Evolutionary conservation across 2,797 vertebrate genomes (phyloP).

Genomic region (Mormyrus proboscirostris): DNA sequence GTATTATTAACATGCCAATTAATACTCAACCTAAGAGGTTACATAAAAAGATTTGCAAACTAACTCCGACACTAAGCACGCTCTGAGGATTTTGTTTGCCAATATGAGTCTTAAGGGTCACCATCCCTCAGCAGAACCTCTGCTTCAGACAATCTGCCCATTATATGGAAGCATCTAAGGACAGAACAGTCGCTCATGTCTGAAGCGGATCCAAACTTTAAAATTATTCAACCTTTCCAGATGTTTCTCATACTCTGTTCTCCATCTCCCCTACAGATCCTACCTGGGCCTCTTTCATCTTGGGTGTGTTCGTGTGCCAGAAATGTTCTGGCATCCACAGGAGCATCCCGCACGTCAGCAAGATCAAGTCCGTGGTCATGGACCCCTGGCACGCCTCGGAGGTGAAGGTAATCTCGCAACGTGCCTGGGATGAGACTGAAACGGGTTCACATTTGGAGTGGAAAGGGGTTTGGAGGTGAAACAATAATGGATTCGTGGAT

Average conservation of each 20-base stretch:
- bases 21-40: neutral
- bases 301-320: constrained; percentile 89
- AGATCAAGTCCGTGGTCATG: constrained; percentile 79
- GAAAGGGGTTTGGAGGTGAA: neutral
- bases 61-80: neutral
- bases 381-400: constrained; percentile 83
- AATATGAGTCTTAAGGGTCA: neutral
- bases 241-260: neutral
- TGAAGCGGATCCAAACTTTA: neutral
- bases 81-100: neutral
- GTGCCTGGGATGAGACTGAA: neutral
- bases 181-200: neutral
- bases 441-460: neutral
- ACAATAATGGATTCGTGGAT: neutral
- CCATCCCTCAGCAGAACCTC: neutral
- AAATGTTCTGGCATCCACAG: constrained; percentile 89
- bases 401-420: constrained; percentile 70
- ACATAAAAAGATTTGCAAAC: neutral
- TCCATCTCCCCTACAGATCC: constrained; percentile 62
- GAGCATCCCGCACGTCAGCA: constrained; percentile 82
- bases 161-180: neutral
- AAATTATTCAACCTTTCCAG: neutral
- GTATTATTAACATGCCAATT: neutral
- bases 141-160: neutral
- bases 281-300: constrained; percentile 86